Evolutionary conservation across 2,113 vertebrate genomes (phyloP).

Genomic region (Oreochromis tanganicae): DNA sequence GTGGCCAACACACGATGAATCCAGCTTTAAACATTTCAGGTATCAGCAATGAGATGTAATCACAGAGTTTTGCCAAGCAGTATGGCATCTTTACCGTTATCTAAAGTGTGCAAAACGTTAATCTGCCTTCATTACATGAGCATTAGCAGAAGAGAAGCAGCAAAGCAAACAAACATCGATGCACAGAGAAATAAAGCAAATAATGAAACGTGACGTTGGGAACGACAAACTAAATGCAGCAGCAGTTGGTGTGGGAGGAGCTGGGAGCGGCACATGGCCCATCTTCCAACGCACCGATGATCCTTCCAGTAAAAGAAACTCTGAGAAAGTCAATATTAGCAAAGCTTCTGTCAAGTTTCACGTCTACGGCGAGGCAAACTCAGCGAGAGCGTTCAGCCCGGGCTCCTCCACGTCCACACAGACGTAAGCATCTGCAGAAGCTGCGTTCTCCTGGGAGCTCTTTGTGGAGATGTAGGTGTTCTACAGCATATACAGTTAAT

Average conservation of each 20-base stretch:
- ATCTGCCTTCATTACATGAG: not conserved
- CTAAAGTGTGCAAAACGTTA: not conserved
- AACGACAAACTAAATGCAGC: not conserved
- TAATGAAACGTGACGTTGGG: not conserved
- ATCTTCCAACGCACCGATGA: not conserved
- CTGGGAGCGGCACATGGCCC: not conserved
- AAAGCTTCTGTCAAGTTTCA: not conserved
- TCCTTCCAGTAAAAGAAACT: not conserved
- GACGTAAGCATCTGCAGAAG: not conserved
- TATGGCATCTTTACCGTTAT: not conserved
- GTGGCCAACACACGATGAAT: not conserved
- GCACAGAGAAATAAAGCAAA: not conserved
- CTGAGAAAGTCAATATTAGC: not conserved
- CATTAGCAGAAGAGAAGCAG: not conserved
- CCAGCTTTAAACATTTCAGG: not conserved
- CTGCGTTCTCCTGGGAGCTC: not conserved
- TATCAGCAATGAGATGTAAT: not conserved
- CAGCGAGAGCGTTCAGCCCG: not conserved
- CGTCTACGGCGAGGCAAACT: not conserved
- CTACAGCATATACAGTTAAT: not conserved
- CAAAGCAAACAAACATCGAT: fast-evolving
- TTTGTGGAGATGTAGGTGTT: not conserved
- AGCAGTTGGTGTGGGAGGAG: not conserved
- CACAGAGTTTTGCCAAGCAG: not conserved
- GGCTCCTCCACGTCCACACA: not conserved